Evolutionary conservation across 1,140 invertebrate genomes (phyloP), one percentile per base, ranked within the genome.

Genomic region (Oncopeltus fasciatus): DNA sequence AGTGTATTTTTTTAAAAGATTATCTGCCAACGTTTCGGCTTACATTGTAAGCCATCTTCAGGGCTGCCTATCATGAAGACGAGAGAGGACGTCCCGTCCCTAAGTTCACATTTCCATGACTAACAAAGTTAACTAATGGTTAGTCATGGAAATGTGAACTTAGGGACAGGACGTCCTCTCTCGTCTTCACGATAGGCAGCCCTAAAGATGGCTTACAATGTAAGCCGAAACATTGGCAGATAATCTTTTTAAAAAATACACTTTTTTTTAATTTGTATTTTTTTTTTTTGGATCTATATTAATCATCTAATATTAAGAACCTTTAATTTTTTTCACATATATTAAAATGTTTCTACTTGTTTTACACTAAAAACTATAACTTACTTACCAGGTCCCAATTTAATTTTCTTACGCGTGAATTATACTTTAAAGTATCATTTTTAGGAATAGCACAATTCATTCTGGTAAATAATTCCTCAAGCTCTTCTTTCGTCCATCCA

Each of bases 341-440:
- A 11, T 20, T 11, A 8, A 38, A 38, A 43, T 1, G 27, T 43
- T 20, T 2, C 2, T 11, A 44, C 18, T 20, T 20, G 12, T 2
- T 20, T 16, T 1, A 44, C 12, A 31, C 14, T 21, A 60, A 18
- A 26, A 46, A 21, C 27, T 20, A 21, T 33, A 63, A n/a, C n/a
- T 33, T 3, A 18, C 21, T 59, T 59, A 65, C 64, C 21, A 62
- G 20, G 9, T 61, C 60, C 64, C 64, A 65, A 26, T 65, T 24
- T 2, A 65, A 8, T 33, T 62, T 56, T 38, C 59, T 26, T 14
- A 59, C 53, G 18, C 64, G 33, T 9, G 60, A 61, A 1, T n/a
- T 20, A 26, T 27, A 29, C 44, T 62, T 65, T 1, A 62, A 18
- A 21, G 18, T 53, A 46, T 65, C 64, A 28, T 65, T 62, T 9